Base-by-base conservation (phyloP, 2,113 vertebrate genomes). In the Neomonachus schauinslandi region DNA sequence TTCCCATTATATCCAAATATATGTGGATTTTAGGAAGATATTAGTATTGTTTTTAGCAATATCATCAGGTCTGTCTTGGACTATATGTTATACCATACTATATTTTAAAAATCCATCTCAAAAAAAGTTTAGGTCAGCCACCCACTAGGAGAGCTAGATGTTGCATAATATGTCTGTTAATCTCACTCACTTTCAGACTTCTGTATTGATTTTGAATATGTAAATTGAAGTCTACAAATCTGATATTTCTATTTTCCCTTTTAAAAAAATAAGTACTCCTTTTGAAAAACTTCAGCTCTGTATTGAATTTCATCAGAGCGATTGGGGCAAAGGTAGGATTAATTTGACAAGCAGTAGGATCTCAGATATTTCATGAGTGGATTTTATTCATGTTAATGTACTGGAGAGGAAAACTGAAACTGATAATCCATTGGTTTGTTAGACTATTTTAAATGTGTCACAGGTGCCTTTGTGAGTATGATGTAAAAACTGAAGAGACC, bases 141-240 rank as follows among this genome's bases (percentile, higher is more conserved):
- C 31, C 39, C 46, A 51, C 65, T 95, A 91, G 33, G 51, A 93
- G 77, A 61, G 31, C 91, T 63, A 63, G 2, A 5, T 81, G 51
- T 51, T 82, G 14, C 79, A 76, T 72, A 71, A 28, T 36, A 65
- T 65, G 7, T 84, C 59, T 96, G 28, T 59, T 88, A 91, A 49
- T 88, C 39, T 85, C 28, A 90, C 53, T 92, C 8, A 46, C 84
- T 96, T 90, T 90, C 63, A 95, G 89, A 65, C 28, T 33, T 97
- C 13, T 74, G 59, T 80, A 77, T 49, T 95, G 21, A 94, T 94
- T 95, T 88, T 94, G 55, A 72, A 84, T 61, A 55, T 92, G 15
- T 15, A 49, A 59, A 67, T 53, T 53, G 46, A 61, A 90, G 80
- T 96, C 39, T 71, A 2, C 57, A 82, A 90, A 53, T 77, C 51